Base-by-base conservation (phyloP, 2,113 vertebrate genomes). In the Shinisaurus crocodilurus region DNA sequence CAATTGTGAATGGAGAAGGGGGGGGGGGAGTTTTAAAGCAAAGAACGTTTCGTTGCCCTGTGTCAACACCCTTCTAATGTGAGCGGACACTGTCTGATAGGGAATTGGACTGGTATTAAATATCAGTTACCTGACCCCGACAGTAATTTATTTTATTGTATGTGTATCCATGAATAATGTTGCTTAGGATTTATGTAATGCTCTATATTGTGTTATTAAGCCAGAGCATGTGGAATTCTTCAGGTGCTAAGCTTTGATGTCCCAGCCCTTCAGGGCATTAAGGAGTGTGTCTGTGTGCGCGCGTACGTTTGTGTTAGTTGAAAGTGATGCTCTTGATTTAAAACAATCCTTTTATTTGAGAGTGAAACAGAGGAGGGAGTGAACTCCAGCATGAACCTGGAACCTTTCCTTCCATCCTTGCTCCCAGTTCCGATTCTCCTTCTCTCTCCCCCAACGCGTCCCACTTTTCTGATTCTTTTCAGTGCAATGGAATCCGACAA, bases 191-290 rank as follows among this genome's bases (percentile, higher is more conserved):
- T 97, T 97, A 97, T 97, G 96, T 96, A 96, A 94, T 10, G 0
- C 94, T 95, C 48, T 91, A 92, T 95, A 96, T 97, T 96, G 96
- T 96, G 96, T 95, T 96, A 97, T 97, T 97, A 97, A 97, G 97
- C 90, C 91, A 92, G 94, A 93, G 94, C 95, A 97, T 96, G 96
- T 97, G 97, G 95, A 93, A 93, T 97, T 96, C 93, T 96, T 94
- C 96, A 97, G 97, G 97, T 97, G 97, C 93, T 96, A 97, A 97
- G 96, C 96, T 97, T 98, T 98, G 97, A 97, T 97, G 97, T 96
- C 82, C 88, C 90, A 95, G 93, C 90, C 95, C 92, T 95, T 95
- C 86, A 89, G 92, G 77, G 92, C 96, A 95, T 96, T 96, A 94
- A 90, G 94, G 92, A 97, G 95, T 97, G 67, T 48, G 85, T 60